A percentile compares a stretch with the other conserved stretches of the same genome.
phyloP scores from a whole-genome alignment of 2,797 vertebrate species.

The Dromococcyx pavoninus region DNA sequence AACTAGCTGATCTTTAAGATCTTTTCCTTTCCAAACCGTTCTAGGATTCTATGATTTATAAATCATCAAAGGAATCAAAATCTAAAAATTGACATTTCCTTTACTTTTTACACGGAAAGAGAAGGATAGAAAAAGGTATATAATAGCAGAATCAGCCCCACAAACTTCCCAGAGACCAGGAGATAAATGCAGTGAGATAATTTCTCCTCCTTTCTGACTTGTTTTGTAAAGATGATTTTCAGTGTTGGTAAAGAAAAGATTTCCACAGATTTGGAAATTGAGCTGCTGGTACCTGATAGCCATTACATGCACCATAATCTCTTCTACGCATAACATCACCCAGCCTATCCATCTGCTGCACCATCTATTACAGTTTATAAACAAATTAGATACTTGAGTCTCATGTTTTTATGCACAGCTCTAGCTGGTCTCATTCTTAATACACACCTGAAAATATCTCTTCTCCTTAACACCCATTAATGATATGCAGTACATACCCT shows the following conservation, averaged over 20 bases:
- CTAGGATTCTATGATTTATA: background rate
- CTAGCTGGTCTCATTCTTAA: background rate
- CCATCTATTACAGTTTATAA: background rate
- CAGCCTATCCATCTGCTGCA: background rate
- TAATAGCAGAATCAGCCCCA: background rate
- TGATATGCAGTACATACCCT: too few species aligned
- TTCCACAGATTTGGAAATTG: background rate
- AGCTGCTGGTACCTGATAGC: background rate
- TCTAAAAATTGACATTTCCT: background rate
- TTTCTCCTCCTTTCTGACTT: background rate
- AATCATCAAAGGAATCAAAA: background rate
- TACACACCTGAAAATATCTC: background rate
- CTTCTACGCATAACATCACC: rapidly evolving
- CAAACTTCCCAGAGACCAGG: background rate
- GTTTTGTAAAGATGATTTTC: background rate
- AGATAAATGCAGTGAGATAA: background rate
- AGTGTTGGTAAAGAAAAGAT: background rate
- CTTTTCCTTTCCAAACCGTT: too few species aligned
- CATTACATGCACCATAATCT: background rate
- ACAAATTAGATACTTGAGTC: background rate
- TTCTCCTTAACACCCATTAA: background rate
- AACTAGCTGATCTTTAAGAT: too few species aligned
- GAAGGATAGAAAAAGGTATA: background rate
- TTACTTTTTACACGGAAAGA: background rate
- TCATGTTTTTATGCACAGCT: background rate